Percentiles rank a stretch among this genome's conserved stretches.
These are phyloP conservation scores for Aradophagus sp. DNA, from an alignment of 1,140 invertebrate species.

Conservation along the genomic window DNA sequence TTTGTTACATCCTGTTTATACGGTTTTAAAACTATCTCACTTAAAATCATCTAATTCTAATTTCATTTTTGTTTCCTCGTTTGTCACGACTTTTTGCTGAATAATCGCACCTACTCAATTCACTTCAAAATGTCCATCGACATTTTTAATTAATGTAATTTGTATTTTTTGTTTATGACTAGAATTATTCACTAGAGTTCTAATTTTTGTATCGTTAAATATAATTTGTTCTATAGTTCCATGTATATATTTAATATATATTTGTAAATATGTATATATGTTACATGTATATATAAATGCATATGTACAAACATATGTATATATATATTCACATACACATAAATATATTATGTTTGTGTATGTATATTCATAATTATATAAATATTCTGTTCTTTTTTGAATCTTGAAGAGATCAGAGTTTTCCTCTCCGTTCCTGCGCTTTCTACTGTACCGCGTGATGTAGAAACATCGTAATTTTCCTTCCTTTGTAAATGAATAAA, in stretches of 20 bases:
- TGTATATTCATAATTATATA: constrained; percentile 61
- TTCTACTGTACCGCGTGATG: constrained; percentile 54
- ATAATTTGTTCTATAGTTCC: constrained; percentile 58
- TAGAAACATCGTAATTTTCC: constrained; percentile 3
- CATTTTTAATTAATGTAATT: constrained; percentile 43
- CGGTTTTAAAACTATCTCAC: no score
- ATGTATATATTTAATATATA: no score
- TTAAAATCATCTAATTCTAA: no score
- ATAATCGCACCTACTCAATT: background rate
- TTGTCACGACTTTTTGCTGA: background rate
- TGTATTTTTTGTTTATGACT: constrained; percentile 62
- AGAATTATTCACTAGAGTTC: constrained; percentile 70
- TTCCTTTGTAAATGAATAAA: constrained; percentile 22
- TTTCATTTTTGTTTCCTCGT: no score
- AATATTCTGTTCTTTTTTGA: constrained; percentile 69
- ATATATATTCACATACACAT: constrained; percentile 62
- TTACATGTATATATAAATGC: constrained; percentile 35
- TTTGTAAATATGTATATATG: constrained; percentile 58
- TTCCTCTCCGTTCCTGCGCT: constrained; percentile 64
- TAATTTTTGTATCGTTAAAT: constrained; percentile 65
- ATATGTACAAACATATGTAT: constrained; percentile 43
- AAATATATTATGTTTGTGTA: no score
- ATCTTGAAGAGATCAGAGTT: constrained; percentile 67
- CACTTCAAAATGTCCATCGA: constrained; percentile 17
- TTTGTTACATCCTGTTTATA: no score